Base-by-base conservation (phyloP, 2,888 invertebrate species). In the Trypoxylon attenuatum region DNA sequence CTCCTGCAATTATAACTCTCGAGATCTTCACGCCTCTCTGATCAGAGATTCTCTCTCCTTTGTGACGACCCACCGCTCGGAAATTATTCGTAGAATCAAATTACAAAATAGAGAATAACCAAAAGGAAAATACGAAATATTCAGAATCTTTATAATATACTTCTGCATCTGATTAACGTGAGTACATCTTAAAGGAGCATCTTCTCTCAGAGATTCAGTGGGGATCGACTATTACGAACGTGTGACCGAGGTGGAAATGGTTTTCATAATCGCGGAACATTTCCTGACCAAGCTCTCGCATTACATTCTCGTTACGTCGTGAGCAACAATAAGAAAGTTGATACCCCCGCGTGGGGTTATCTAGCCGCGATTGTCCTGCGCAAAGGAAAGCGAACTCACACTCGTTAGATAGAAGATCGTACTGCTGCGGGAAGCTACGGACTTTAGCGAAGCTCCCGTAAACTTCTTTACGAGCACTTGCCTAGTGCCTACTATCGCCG, bases 401-500 rank as follows among this genome's bases (percentile, higher is more conserved):
- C 42, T 65, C 69, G 61, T 72, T 72, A 72, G 61, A 57, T 69
- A 43, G 29, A 47, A 42, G 49, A 64, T 60, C 33, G 51, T 46
- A 64, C 45, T 47, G 22, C 45, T 60, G 51, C 39, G 50, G 42
- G 52, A 62, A 59, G 45, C 47, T 39, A 25, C 15, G 23, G 68
- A 53, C 51, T 71, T 61, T 71, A 63, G 43, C 29, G 46, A 25
- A 46, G 25, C 43, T 60, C 50, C 57, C 22, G 55, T 27, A n/a
- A 19, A 5, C 16, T 52, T 54, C 29, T 59, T 76, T 73, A 69
- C 73, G 65, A 54, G 38, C 43, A 41, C 19, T 16, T 22, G 18
- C 45, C 71, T 75, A 75, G 75, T 73, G 50, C n/a, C n/a, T n/a
- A n/a, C n/a, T 75, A 75, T 75, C 76, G 50, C n/a, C n/a, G n/a